Percentiles rank a stretch among this genome's conserved stretches.
Evolutionary conservation across 2,888 invertebrate genomes (phyloP).

Genomic region (Philereme vetulata): DNA sequence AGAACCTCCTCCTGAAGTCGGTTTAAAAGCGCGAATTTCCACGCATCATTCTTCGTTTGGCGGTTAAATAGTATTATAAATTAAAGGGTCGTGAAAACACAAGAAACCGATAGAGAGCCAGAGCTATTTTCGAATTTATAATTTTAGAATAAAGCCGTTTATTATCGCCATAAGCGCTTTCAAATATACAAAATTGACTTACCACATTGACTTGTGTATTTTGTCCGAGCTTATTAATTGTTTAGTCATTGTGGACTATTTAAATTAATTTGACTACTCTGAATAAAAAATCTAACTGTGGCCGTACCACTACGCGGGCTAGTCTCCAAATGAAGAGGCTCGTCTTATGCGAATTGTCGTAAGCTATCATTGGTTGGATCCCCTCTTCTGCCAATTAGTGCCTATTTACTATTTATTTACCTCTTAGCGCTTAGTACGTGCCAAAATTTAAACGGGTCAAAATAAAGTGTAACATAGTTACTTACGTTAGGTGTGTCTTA

Average conservation of each 20-base stretch:
- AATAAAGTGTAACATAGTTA: too few relatives aligned
- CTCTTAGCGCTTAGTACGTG: constrained; percentile 24
- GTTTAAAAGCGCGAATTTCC: too few relatives aligned
- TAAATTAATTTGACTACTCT: constrained; percentile 10
- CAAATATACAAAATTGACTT: constrained; percentile 34
- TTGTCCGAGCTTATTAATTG: constrained; percentile 43
- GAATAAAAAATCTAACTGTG: not conserved
- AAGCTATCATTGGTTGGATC: constrained; percentile 44
- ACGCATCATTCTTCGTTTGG: too few relatives aligned
- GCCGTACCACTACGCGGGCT: constrained; percentile 8
- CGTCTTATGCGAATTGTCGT: constrained; percentile 26
- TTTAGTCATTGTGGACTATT: constrained; percentile 42
- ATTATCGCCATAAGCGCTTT: too few relatives aligned
- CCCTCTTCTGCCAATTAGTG: constrained; percentile 58
- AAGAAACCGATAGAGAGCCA: too few relatives aligned
- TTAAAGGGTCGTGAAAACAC: too few relatives aligned
- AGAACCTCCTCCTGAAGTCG: too few relatives aligned
- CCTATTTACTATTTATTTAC: constrained; percentile 29
- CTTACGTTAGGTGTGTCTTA: too few relatives aligned
- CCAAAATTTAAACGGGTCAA: not conserved
- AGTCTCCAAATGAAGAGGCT: constrained; percentile 35
- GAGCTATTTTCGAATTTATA: too few relatives aligned
- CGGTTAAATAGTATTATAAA: too few relatives aligned
- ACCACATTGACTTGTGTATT: constrained; percentile 60
- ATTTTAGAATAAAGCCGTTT: too few relatives aligned